These are phyloP conservation scores for Melolontha melolontha DNA, from an alignment of 2,888 invertebrate genomes.

Conservation along the genomic window DNA sequence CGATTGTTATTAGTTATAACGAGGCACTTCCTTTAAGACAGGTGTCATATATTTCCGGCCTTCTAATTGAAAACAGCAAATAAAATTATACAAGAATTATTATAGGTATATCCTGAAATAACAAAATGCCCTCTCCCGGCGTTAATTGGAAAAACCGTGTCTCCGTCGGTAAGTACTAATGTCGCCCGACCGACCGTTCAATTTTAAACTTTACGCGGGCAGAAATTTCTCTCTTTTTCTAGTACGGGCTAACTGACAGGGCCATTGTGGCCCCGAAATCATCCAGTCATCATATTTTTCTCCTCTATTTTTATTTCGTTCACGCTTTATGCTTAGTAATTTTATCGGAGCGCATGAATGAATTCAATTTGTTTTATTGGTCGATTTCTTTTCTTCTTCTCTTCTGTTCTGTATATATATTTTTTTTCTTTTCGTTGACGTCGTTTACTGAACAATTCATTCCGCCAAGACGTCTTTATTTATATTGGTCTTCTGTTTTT, in stretches of 20 bases:
- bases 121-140: constrained; percentile 55
- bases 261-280: constrained; percentile 54
- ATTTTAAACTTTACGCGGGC: constrained; percentile 50
- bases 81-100: constrained; percentile 61
- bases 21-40: constrained; percentile 56
- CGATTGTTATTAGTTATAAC: constrained; percentile 49
- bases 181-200: constrained; percentile 52
- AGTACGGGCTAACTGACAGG: constrained; percentile 53
- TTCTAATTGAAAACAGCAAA: constrained; percentile 59
- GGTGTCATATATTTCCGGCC: constrained; percentile 61
- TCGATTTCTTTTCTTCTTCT: constrained; percentile 35
- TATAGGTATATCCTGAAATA: constrained; percentile 56
- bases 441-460: no score
- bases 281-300: constrained; percentile 55
- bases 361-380: constrained; percentile 42
- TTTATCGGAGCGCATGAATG: constrained; percentile 44
- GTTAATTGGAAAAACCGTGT: constrained; percentile 60
- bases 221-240: not conserved
- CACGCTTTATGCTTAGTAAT: constrained; percentile 45
- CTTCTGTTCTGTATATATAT: not conserved
- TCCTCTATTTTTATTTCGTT: constrained; percentile 41
- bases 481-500: no score
- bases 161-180: constrained; percentile 57
- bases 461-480: no score
- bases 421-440: no score